A percentile compares a stretch with the other conserved stretches of the same genome.
phyloP scores from a whole-genome alignment of 2,113 vertebrate species.

The Panthera leo region DNA sequence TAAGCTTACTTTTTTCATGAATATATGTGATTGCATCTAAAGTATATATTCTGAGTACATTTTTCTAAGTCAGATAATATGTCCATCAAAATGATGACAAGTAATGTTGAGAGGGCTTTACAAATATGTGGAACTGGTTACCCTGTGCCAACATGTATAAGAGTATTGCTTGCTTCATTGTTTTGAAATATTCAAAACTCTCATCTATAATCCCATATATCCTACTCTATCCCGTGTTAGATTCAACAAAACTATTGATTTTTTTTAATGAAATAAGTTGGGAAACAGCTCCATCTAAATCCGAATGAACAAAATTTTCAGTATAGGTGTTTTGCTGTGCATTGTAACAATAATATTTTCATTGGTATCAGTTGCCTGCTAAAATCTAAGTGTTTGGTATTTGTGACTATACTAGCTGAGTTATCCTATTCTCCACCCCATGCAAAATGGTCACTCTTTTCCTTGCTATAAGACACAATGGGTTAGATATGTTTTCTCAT shows the following conservation, averaged over 20 bases:
- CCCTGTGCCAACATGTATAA: background rate
- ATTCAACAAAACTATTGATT: background rate
- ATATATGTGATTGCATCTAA: background rate
- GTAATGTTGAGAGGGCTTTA: background rate
- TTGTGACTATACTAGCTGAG: background rate
- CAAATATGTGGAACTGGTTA: background rate
- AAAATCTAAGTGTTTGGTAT: background rate
- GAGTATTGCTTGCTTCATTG: background rate
- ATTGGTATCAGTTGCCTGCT: background rate
- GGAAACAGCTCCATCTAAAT: background rate
- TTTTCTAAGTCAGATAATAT: background rate
- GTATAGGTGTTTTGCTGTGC: background rate
- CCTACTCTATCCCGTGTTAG: background rate
- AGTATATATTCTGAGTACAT: background rate
- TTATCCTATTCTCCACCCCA: background rate
- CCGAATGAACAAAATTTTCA: background rate
- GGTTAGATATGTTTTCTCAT: background rate
- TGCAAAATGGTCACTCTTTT: background rate
- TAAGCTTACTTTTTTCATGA: background rate
- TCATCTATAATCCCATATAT: background rate
- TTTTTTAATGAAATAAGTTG: background rate
- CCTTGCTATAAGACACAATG: background rate
- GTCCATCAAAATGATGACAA: background rate
- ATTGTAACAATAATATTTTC: background rate
- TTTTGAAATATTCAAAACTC: constrained; percentile 15